Conservation (phyloP, 2,888 invertebrate genomes). For the Steinernema carpocapsae region DNA sequence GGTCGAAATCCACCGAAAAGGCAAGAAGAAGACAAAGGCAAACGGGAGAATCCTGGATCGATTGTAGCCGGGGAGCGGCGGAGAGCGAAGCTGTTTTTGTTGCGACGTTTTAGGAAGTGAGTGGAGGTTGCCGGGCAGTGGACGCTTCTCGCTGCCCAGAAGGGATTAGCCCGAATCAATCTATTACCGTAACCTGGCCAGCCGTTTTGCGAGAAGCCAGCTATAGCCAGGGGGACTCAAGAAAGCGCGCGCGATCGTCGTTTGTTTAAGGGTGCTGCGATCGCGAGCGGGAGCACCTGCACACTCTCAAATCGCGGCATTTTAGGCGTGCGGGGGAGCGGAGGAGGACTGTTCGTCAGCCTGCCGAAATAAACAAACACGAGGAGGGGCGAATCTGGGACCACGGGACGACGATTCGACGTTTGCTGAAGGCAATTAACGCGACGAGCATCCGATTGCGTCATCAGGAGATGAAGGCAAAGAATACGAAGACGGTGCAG, state of each 20-base stretch:
- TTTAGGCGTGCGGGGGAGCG: background rate
- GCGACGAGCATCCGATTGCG: constrained; percentile 14
- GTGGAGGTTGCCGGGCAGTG: background rate
- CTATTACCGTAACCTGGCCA: background rate
- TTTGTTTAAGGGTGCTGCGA: background rate
- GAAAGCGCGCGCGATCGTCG: constrained; percentile 10
- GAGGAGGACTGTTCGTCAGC: too few species aligned
- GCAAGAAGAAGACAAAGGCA: background rate
- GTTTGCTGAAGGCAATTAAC: constrained; percentile 25
- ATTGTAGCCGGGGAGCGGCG: background rate
- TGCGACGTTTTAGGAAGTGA: background rate
- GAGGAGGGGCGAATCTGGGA: background rate
- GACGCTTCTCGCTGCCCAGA: background rate
- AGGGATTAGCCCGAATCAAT: constrained; percentile 4
- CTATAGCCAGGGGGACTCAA: constrained; percentile 10
- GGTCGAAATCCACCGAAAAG: background rate
- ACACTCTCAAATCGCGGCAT: constrained; percentile 7
- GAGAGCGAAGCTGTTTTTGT: background rate
- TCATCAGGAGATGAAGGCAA: background rate
- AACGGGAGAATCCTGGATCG: constrained; percentile 3
- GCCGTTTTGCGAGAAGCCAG: too few species aligned
- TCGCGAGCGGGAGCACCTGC: constrained; percentile 10
- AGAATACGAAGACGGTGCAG: constrained; percentile 3
- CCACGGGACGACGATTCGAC: background rate
- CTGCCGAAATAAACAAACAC: constrained; percentile 24